Conservation (phyloP, 2,888 invertebrate genomes). For the Melanophora roralis region DNA sequence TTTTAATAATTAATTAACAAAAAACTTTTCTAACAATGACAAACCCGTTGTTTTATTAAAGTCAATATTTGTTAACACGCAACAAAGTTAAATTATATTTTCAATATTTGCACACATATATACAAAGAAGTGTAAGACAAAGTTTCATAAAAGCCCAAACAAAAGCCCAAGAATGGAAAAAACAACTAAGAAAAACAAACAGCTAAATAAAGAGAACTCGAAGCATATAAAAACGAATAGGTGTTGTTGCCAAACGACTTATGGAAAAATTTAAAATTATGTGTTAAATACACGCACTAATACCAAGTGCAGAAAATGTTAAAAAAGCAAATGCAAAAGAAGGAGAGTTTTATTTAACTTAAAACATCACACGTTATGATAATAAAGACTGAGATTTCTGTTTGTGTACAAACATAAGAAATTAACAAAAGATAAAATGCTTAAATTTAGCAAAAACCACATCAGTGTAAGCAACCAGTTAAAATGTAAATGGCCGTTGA, state of each 20-base stretch:
- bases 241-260: constrained; percentile 40
- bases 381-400: constrained; percentile 6
- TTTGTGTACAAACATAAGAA: background rate
- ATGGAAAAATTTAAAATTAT: constrained; percentile 66
- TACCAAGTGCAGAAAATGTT: background rate
- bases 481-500: background rate
- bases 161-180: background rate
- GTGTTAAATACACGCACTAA: constrained; percentile 59
- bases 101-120: constrained; percentile 43
- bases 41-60: background rate
- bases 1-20: background rate
- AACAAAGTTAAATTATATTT: constrained; percentile 59
- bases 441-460: background rate
- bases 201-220: background rate
- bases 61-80: constrained; percentile 55
- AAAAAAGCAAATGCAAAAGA: background rate
- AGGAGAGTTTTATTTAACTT: constrained; percentile 6
- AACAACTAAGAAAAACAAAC: background rate
- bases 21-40: constrained; percentile 24
- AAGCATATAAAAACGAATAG: background rate
- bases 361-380: constrained; percentile 8
- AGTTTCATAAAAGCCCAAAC: background rate
- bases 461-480: constrained; percentile 16
- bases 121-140: background rate
- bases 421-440: background rate